Conservation (phyloP, 2,888 invertebrate species). For the Tachina lurida region DNA sequence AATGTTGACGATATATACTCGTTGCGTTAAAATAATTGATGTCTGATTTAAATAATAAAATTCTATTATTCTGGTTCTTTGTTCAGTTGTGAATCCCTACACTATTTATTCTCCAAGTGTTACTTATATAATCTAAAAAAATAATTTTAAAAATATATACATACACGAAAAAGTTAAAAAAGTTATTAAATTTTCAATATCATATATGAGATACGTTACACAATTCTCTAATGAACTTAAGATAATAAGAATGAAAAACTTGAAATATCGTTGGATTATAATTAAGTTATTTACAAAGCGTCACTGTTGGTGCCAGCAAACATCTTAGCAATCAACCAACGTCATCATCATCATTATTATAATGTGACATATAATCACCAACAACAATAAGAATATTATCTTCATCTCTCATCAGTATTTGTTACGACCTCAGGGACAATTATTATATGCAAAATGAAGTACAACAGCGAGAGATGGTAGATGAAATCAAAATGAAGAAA, state of each 20-base stretch:
- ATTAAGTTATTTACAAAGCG: slow-evolving; percentile 49
- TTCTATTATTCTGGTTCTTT: no score
- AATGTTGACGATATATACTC: no score
- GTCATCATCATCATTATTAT: slow-evolving; percentile 37
- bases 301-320: slow-evolving; percentile 26
- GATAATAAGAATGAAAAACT: neutral
- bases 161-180: no score
- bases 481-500: neutral
- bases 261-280: slow-evolving; percentile 1
- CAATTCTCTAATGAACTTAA: neutral
- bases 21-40: no score
- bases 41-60: no score
- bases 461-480: neutral
- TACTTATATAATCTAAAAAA: no score
- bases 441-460: slow-evolving; percentile 65
- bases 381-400: slow-evolving; percentile 56
- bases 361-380: slow-evolving; percentile 65
- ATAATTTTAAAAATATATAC: no score
- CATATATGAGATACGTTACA: neutral
- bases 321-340: slow-evolving; percentile 34
- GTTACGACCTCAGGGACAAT: slow-evolving; percentile 65
- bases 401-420: slow-evolving; percentile 57
- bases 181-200: no score
- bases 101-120: no score
- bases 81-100: no score